phyloP scores from a whole-genome alignment of 2,888 invertebrate genomes.

The Melikaiella ostensackeni region DNA sequence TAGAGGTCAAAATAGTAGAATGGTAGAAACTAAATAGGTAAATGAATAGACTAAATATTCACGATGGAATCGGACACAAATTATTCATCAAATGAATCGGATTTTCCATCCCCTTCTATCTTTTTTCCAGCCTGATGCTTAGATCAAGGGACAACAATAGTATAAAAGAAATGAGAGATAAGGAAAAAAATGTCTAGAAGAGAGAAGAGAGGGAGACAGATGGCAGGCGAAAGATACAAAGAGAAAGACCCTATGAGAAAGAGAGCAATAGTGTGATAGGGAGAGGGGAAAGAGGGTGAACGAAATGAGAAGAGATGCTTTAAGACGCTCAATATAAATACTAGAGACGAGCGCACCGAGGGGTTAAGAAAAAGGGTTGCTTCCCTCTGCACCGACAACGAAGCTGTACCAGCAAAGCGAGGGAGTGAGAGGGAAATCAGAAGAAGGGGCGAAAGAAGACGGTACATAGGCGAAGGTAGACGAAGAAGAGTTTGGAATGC shows the following conservation, averaged over 20 bases:
- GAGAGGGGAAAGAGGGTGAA: slow-evolving; percentile 49
- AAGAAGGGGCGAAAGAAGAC: slow-evolving; percentile 56
- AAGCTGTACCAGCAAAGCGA: slow-evolving; percentile 52
- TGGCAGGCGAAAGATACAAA: background rate
- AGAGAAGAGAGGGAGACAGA: slow-evolving; percentile 34
- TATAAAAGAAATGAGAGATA: slow-evolving; percentile 30
- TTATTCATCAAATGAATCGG: too few species aligned
- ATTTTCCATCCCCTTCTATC: too few species aligned
- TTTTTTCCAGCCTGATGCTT: background rate
- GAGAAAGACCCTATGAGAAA: background rate
- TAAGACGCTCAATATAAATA: slow-evolving; percentile 77
- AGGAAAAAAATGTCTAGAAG: slow-evolving; percentile 18
- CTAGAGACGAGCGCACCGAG: slow-evolving; percentile 62
- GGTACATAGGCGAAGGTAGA: slow-evolving; percentile 52
- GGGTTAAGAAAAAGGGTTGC: slow-evolving; percentile 77
- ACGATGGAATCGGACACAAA: too few species aligned
- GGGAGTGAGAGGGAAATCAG: slow-evolving; percentile 52
- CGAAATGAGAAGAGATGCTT: slow-evolving; percentile 69
- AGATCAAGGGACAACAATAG: slow-evolving; percentile 30
- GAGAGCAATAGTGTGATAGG: slow-evolving; percentile 42
- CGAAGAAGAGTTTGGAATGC: slow-evolving; percentile 40
- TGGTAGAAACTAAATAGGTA: too few species aligned
- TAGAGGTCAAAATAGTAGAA: too few species aligned
- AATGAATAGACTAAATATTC: too few species aligned
- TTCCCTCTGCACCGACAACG: slow-evolving; percentile 73